These are phyloP conservation scores for Nematopogon swammerdamellus DNA, from an alignment of 2,888 invertebrate genomes.

Conservation along the genomic window DNA sequence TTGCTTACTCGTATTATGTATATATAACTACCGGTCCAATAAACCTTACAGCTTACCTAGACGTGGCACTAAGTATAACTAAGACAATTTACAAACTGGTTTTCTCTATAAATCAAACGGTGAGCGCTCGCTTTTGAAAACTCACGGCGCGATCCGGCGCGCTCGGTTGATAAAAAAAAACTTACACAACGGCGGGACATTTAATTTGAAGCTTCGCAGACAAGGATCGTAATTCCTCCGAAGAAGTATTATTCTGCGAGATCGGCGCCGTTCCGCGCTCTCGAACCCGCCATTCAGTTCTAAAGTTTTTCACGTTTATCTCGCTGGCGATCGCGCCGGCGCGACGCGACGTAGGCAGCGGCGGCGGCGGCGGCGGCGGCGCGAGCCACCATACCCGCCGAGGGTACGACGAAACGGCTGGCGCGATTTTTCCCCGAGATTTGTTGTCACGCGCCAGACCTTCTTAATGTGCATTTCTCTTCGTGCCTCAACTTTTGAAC, in stretches of 20 bases:
- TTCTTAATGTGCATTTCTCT: conserved; percentile 54
- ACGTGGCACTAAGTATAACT: too few species aligned
- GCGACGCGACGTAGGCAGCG: too few species aligned
- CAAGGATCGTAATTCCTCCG: conserved; percentile 56
- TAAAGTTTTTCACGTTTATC: conserved; percentile 59
- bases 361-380: too few species aligned
- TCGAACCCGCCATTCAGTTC: conserved; percentile 57
- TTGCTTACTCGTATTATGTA: too few species aligned
- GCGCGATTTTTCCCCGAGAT: conserved; percentile 57
- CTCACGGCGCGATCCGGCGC: too few species aligned
- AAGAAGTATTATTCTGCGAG: conserved; percentile 54
- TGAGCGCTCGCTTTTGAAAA: too few species aligned
- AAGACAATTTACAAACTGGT: too few species aligned
- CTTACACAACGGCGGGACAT: conserved; percentile 42
- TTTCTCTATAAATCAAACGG: too few species aligned
- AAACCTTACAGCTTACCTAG: too few species aligned
- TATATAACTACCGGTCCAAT: too few species aligned
- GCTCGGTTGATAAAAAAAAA: conserved; percentile 22
- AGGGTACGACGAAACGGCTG: conserved; percentile 18
- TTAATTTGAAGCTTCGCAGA: conserved; percentile 56
- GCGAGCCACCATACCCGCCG: conserved; percentile 42
- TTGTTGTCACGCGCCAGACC: conserved; percentile 59
- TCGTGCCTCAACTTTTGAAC: conserved; percentile 43
- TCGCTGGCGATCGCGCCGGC: neutral
- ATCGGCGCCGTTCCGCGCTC: conserved; percentile 49